A percentile compares a stretch with the other conserved stretches of the same genome.
Evolutionary conservation across 2,113 vertebrate genomes (phyloP).

Genomic region (Brachionichthys hirsutus): DNA sequence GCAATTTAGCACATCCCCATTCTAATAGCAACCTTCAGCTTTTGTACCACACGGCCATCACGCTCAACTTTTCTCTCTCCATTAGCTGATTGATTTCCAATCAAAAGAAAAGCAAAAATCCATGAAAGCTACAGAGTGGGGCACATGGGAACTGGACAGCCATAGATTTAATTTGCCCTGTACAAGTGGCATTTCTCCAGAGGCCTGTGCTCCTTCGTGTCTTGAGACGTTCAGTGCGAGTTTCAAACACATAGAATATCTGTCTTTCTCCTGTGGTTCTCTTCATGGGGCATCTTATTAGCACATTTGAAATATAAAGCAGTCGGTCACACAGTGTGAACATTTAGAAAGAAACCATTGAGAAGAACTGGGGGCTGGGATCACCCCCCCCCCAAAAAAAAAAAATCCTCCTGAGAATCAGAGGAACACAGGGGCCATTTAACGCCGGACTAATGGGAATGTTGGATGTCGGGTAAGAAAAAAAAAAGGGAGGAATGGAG

Average conservation of each 20-base stretch:
- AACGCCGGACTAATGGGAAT: slow-evolving; percentile 67
- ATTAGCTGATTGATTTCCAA: slow-evolving; percentile 75
- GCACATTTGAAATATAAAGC: slow-evolving; percentile 67
- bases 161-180: slow-evolving; percentile 59
- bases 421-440: slow-evolving; percentile 71
- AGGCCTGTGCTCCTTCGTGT: slow-evolving; percentile 34
- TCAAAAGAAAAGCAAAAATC: slow-evolving; percentile 64
- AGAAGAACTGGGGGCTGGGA: slow-evolving; percentile 52
- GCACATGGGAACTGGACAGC: slow-evolving; percentile 36
- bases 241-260: slow-evolving; percentile 50
- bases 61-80: slow-evolving; percentile 64
- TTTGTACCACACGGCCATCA: slow-evolving; percentile 39
- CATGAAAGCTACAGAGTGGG: slow-evolving; percentile 48
- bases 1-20: slow-evolving; percentile 15
- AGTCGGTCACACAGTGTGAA: slow-evolving; percentile 72
- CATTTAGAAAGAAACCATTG: slow-evolving; percentile 73
- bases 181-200: slow-evolving; percentile 63
- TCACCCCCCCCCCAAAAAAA: too few relatives aligned
- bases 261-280: slow-evolving; percentile 50
- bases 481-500: slow-evolving; percentile 28
- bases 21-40: slow-evolving; percentile 34
- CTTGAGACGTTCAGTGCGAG: slow-evolving; percentile 40
- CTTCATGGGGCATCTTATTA: slow-evolving; percentile 63
- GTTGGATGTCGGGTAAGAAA: slow-evolving; percentile 45
- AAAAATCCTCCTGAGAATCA: slow-evolving; percentile 65